phyloP scores from a whole-genome alignment of 1,140 invertebrate species.

The Philopotamus ludificatus region DNA sequence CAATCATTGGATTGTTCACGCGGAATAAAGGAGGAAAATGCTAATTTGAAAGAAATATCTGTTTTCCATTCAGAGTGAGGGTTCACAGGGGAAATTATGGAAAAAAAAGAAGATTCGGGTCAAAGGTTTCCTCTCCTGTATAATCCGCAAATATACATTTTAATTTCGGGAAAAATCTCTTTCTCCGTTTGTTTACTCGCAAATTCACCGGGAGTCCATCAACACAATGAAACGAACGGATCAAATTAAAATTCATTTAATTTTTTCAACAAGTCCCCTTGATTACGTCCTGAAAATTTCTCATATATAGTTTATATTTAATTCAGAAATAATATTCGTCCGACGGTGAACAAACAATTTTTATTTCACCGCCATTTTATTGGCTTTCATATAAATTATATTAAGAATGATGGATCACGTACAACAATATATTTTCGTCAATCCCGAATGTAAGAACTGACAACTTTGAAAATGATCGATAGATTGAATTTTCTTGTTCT shows the following conservation, averaged over 20 bases:
- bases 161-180: background rate
- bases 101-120: background rate
- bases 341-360: too few relatives aligned
- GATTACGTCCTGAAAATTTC: too few relatives aligned
- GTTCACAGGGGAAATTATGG: conserved; percentile 18
- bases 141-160: background rate
- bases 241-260: background rate
- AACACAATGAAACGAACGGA: background rate
- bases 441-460: too few relatives aligned
- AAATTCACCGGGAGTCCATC: background rate
- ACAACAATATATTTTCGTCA: too few relatives aligned
- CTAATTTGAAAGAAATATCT: conserved; percentile 24
- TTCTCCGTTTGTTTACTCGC: background rate
- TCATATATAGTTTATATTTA: too few relatives aligned
- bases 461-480: too few relatives aligned
- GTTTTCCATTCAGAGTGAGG: conserved; percentile 25
- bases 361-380: too few relatives aligned
- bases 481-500: too few relatives aligned
- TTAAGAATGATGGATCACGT: too few relatives aligned
- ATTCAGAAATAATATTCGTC: too few relatives aligned
- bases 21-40: conserved; percentile 23
- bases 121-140: background rate
- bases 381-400: too few relatives aligned
- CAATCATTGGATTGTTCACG: conserved; percentile 16
- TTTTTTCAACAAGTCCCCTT: too few relatives aligned